These are phyloP conservation scores for Gallirallus australis DNA, from an alignment of 2,797 vertebrate genomes.

Conservation along the genomic window DNA sequence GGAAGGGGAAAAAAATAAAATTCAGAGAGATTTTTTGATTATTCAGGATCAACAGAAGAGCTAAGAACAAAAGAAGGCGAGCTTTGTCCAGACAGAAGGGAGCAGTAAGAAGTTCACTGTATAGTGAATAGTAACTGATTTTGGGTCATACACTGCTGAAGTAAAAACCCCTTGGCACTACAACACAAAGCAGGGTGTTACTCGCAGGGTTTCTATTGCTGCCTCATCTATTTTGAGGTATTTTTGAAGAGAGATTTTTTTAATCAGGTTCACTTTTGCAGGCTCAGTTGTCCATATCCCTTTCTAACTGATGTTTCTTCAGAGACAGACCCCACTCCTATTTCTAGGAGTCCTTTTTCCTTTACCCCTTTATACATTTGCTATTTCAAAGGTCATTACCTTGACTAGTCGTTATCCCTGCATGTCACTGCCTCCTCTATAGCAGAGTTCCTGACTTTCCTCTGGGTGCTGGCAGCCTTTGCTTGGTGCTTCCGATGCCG, in stretches of 20 bases:
- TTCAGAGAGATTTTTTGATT: background rate
- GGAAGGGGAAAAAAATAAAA: background rate
- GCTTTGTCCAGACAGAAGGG: background rate
- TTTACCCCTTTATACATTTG: background rate
- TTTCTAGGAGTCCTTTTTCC: background rate
- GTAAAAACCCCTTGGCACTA: background rate
- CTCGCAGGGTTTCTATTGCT: background rate
- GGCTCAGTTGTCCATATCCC: background rate
- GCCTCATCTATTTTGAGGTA: background rate
- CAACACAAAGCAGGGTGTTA: background rate
- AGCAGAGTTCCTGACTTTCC: background rate
- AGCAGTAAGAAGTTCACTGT: background rate
- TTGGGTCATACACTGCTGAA: background rate
- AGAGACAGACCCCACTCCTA: background rate
- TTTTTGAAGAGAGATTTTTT: background rate
- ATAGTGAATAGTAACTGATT: background rate
- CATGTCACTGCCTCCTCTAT: background rate
- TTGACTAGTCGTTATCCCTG: background rate
- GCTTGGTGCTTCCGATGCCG: background rate
- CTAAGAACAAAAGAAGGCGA: background rate
- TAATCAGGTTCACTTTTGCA: background rate
- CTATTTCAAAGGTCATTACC: background rate
- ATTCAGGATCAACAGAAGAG: background rate
- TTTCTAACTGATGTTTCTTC: background rate
- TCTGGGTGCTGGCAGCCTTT: background rate